Evolutionary conservation across 2,113 vertebrate genomes (phyloP).

Genomic region (Paratilapia polleni): DNA sequence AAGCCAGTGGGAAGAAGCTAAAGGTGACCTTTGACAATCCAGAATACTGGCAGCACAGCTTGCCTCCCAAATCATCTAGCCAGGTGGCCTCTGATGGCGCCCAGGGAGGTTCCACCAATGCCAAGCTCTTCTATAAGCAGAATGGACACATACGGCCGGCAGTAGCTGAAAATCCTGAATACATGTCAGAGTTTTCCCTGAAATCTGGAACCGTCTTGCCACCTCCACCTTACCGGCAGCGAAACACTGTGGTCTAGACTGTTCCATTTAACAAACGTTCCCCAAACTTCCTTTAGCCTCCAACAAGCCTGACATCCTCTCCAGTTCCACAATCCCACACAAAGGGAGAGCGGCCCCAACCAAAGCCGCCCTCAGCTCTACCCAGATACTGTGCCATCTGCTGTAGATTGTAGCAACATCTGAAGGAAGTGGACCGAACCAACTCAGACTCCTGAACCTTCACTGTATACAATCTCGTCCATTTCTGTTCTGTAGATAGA

Average conservation of each 20-base stretch:
- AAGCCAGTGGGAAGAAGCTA: slow-evolving; percentile 85
- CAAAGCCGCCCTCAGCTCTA: slow-evolving; percentile 18
- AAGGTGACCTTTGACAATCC: slow-evolving; percentile 98
- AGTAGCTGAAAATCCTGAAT: slow-evolving; percentile 95
- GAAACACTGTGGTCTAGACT: slow-evolving; percentile 95
- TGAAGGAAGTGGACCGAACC: slow-evolving; percentile 31
- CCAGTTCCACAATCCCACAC: slow-evolving; percentile 41
- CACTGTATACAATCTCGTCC: slow-evolving; percentile 36
- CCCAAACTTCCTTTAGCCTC: slow-evolving; percentile 36
- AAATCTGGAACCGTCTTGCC: slow-evolving; percentile 93
- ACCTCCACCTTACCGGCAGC: slow-evolving; percentile 96
- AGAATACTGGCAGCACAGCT: slow-evolving; percentile 97
- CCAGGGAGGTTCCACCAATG: slow-evolving; percentile 90
- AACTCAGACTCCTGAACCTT: slow-evolving; percentile 31
- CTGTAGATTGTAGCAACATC: slow-evolving; percentile 65
- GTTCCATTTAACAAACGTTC: slow-evolving; percentile 15
- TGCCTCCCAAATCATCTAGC: slow-evolving; percentile 88
- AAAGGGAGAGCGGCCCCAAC: slow-evolving; percentile 5
- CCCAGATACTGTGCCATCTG: slow-evolving; percentile 43
- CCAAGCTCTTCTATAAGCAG: slow-evolving; percentile 96
- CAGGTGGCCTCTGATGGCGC: slow-evolving; percentile 77
- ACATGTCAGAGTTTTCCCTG: slow-evolving; percentile 93
- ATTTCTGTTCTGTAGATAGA: slow-evolving; percentile 70
- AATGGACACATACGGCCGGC: slow-evolving; percentile 92
- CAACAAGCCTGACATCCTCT: slow-evolving; percentile 49